Evolutionary conservation across 2,797 vertebrate genomes (phyloP), one percentile per base, ranked within the genome.

Genomic region (Sebastiscus tertius): DNA sequence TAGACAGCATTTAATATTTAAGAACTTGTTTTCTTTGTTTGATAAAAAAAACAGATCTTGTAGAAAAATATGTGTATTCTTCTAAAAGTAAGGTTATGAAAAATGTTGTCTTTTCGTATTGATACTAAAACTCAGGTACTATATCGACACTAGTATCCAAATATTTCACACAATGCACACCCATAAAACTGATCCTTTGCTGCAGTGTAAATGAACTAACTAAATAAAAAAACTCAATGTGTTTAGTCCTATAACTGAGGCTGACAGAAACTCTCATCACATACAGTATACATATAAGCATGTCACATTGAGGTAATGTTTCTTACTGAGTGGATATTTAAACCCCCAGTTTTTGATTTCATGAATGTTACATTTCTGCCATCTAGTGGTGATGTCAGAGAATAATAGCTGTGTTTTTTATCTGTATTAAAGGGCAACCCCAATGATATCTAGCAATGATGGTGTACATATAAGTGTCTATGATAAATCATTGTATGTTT

Each of bases 301-400:
- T 8, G 58, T 39, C n/a, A 56, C 12, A 18, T 0, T 60, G 46
- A 68, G n/a, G 34, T 36, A 18, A 69, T 16, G 26, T 68, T 42
- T 36, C 9, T 46, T 0, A 2, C 2, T 8, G 8, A 54, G 7
- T 56, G 46, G 4, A 10, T 33, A 36, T 75, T 80, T 39, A 82
- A 79, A 84, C 2, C 7, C 6, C 27, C 13, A 6, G 13, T 3
- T 27, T 72, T 34, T 22, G 6, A 56, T 66, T 76, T 72, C 4
- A 86, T 64, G 31, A 59, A 20, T 33, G 12, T 54, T 68, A 72
- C 84, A 79, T 80, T 90, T 65, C 89, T 92, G 90, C 90, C 26
- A 64, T 87, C 92, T 84, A 80, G 89, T 86, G 94, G 88, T 56
- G 26, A 46, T 39, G 0, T 5, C 6, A 2, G 26, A 65, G 56